These are phyloP conservation scores for Dendrocopos noguchii DNA, from an alignment of 2,113 vertebrate genomes.

Conservation along the genomic window DNA sequence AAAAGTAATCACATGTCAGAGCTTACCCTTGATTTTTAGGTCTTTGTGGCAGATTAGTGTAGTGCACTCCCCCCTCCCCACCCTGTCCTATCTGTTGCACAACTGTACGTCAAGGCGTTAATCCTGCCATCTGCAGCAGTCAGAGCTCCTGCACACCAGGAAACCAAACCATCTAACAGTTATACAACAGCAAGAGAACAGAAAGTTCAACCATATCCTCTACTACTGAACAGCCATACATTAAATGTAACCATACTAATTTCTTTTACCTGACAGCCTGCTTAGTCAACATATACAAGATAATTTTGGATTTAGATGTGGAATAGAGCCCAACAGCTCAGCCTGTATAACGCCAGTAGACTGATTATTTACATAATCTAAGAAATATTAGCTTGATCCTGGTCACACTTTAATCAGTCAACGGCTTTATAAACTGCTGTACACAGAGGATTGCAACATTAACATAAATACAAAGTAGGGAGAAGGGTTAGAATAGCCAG, in stretches of 20 bases:
- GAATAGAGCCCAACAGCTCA: not conserved
- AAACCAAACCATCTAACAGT: not conserved
- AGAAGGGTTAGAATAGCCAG: not conserved
- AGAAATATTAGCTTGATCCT: not conserved
- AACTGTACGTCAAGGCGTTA: constrained; percentile 43
- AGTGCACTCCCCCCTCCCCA: not conserved
- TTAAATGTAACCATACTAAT: not conserved
- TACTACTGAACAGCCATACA: not conserved
- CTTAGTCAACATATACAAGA: not conserved
- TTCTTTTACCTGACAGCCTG: not conserved
- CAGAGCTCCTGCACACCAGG: not conserved
- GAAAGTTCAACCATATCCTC: not conserved
- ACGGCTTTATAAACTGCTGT: not conserved
- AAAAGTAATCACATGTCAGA: constrained; percentile 36
- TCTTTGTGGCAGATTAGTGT: constrained; percentile 22
- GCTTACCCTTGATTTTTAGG: constrained; percentile 52
- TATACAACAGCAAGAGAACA: not conserved
- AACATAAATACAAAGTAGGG: not conserved
- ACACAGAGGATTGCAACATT: not conserved
- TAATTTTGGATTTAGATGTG: not conserved
- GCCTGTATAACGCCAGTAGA: not conserved
- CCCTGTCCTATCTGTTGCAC: constrained; percentile 21
- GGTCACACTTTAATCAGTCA: not conserved
- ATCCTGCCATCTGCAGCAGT: constrained; percentile 59
- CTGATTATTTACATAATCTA: not conserved